Percentiles rank a stretch among this genome's conserved stretches.
These are phyloP conservation scores for Mya arenaria DNA, from an alignment of 1,140 invertebrate species.

Conservation along the genomic window DNA sequence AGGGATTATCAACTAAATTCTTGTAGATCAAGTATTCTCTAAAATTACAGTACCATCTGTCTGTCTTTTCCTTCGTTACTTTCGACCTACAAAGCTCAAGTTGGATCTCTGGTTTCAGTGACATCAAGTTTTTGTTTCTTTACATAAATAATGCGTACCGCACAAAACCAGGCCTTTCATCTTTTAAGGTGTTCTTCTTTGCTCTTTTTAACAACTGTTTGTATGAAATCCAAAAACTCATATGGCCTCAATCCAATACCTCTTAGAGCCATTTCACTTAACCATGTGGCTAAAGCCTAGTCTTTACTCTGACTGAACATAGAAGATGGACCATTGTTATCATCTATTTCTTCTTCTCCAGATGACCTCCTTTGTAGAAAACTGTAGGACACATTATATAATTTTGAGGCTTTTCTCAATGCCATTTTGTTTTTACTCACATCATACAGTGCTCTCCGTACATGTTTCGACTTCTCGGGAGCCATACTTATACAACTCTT, in stretches of 20 bases:
- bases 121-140: not conserved
- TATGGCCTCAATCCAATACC: not conserved
- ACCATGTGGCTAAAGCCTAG: not conserved
- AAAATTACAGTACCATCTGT: not conserved
- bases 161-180: not conserved
- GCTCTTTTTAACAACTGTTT: not conserved
- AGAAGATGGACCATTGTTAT: not conserved
- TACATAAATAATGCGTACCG: not conserved
- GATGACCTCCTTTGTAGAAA: not conserved
- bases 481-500: too few species aligned
- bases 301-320: not conserved
- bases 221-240: slow-evolving; percentile 8
- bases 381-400: not conserved
- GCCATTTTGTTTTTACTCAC: not conserved
- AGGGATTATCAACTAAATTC: slow-evolving; percentile 10
- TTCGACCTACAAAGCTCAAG: slow-evolving; percentile 10
- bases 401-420: not conserved
- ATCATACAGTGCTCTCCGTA: not conserved
- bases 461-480: not conserved
- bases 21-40: slow-evolving; percentile 18
- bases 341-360: not conserved
- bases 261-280: not conserved
- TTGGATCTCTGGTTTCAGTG: not conserved
- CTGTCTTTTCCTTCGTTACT: not conserved
- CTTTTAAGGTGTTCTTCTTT: not conserved